Evolutionary conservation across 2,888 invertebrate genomes (phyloP).

Genomic region (Bruchidius siliquastri): DNA sequence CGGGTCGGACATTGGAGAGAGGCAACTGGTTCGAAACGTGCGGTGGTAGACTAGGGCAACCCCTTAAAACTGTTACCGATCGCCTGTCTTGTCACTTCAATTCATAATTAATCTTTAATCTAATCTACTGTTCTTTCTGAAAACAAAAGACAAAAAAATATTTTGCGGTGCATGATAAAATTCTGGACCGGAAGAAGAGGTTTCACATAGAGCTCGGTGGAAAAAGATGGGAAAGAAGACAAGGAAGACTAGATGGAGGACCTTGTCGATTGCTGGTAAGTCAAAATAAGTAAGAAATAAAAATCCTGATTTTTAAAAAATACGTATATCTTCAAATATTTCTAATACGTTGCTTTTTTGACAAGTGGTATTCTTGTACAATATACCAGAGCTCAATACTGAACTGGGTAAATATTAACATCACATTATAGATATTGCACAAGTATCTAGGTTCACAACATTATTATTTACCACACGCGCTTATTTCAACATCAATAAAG

Average conservation of each 20-base stretch:
- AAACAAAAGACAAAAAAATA: background rate
- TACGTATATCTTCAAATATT: too few species aligned
- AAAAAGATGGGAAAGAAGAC: conserved; percentile 57
- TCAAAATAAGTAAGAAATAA: conserved; percentile 3
- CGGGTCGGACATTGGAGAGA: background rate
- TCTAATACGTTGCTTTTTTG: too few species aligned
- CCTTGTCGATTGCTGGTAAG: conserved; percentile 56
- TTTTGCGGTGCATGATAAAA: conserved; percentile 6
- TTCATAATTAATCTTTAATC: background rate
- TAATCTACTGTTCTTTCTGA: background rate
- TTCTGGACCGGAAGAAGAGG: conserved; percentile 8
- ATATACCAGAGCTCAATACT: too few species aligned
- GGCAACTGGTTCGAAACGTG: background rate
- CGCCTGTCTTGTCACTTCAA: background rate
- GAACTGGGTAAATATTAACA: too few species aligned
- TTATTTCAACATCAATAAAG: background rate
- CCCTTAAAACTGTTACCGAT: background rate
- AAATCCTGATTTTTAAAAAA: background rate
- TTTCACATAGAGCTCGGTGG: conserved; percentile 19
- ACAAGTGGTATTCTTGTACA: too few species aligned
- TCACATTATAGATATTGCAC: too few species aligned
- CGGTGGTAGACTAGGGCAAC: background rate
- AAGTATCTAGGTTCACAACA: too few species aligned
- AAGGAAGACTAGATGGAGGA: conserved; percentile 61
- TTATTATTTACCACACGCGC: background rate